Evolutionary conservation across 2,797 vertebrate species (phyloP).

Genomic region (Sebastolobus altivelis): DNA sequence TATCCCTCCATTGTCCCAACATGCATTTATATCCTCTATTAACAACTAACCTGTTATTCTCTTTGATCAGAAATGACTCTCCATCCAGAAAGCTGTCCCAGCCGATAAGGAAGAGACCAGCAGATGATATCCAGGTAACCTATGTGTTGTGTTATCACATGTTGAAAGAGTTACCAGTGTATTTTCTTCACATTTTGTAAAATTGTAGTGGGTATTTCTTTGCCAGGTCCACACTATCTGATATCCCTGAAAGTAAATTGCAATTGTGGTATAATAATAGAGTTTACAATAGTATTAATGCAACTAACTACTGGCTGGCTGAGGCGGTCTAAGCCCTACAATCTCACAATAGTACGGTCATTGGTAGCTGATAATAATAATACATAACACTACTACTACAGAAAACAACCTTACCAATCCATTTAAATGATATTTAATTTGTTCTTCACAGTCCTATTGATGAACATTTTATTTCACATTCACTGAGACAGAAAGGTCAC

Average conservation of each 20-base stretch:
- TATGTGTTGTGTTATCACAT: background rate
- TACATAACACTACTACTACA: background rate
- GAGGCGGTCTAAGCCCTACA: background rate
- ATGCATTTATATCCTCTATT: background rate
- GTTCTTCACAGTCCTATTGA: background rate
- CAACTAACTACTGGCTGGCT: background rate
- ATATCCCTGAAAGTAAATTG: background rate
- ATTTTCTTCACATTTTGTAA: background rate
- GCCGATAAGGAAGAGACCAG: slow-evolving; percentile 74
- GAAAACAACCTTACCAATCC: background rate
- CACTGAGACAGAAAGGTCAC: background rate
- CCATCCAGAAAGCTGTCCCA: slow-evolving; percentile 74
- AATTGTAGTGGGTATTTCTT: background rate
- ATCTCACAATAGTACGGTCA: background rate
- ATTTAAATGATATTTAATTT: background rate
- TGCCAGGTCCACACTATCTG: background rate
- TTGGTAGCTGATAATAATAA: background rate
- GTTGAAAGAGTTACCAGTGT: background rate
- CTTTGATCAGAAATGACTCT: slow-evolving; percentile 66
- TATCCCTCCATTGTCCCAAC: background rate
- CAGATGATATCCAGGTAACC: slow-evolving; percentile 78
- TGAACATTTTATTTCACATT: slow-evolving; percentile 6
- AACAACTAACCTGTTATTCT: background rate
- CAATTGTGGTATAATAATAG: background rate
- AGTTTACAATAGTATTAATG: background rate